phyloP scores from a whole-genome alignment of 2,888 invertebrate species.

The Heteromurus nitidus region DNA sequence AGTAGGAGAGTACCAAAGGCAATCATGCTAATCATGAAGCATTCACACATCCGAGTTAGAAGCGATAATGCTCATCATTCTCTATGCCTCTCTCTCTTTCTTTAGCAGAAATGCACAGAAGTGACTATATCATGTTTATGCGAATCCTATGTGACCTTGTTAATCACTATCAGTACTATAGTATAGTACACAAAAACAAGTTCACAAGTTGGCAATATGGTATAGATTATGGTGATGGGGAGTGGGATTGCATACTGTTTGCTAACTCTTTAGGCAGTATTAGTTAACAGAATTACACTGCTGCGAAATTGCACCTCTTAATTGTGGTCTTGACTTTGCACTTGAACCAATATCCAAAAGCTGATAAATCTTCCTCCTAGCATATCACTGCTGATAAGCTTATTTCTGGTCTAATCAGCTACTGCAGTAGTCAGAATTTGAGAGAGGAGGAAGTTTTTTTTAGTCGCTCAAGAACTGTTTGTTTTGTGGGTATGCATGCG shows the following conservation, averaged over 20 bases:
- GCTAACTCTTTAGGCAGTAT: not conserved
- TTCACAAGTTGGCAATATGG: not conserved
- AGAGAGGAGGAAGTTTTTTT: not conserved
- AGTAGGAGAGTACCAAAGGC: no score
- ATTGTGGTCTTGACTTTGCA: slow-evolving; percentile 55
- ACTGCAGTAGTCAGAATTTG: no score
- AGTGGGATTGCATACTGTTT: not conserved
- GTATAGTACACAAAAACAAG: not conserved
- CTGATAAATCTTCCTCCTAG: not conserved
- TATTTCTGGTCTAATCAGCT: no score
- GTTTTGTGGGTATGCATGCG: not conserved
- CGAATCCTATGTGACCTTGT: slow-evolving; percentile 45
- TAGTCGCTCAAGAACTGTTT: slow-evolving; percentile 1
- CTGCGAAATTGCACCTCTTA: slow-evolving; percentile 10
- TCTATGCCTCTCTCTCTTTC: no score
- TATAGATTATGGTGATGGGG: not conserved
- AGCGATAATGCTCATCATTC: not conserved
- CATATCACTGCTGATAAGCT: not conserved
- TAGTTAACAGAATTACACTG: not conserved
- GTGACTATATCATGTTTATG: not conserved
- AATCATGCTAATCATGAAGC: slow-evolving; percentile 1
- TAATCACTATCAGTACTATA: slow-evolving; percentile 20
- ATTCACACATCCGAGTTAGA: not conserved
- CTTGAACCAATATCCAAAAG: slow-evolving; percentile 31
- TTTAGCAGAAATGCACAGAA: not conserved